Evolutionary conservation across 2,113 vertebrate species (phyloP).

Genomic region (Pycnonotus jocosus): DNA sequence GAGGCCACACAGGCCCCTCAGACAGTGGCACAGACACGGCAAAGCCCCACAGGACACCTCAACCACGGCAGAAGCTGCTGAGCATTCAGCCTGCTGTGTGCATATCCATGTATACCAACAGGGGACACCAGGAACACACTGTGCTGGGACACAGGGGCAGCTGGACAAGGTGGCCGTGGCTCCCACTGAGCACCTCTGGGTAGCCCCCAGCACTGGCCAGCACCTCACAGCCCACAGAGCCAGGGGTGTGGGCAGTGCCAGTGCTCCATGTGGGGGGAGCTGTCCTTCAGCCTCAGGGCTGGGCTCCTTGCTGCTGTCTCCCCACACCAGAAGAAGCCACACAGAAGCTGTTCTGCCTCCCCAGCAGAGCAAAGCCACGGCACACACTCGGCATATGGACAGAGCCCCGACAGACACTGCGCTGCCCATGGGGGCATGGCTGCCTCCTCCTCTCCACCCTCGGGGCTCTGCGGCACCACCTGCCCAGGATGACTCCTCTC

Average conservation of each 20-base stretch:
- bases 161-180: neutral
- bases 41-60: conserved; percentile 5
- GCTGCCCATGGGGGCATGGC: neutral
- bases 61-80: neutral
- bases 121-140: neutral
- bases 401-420: neutral
- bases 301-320: neutral
- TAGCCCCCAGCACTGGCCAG: neutral
- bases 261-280: rapidly evolving
- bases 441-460: neutral
- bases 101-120: neutral
- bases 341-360: neutral
- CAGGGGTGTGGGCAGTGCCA: rapidly evolving
- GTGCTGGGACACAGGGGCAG: neutral
- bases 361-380: neutral
- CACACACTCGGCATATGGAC: neutral
- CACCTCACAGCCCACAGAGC: neutral
- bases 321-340: rapidly evolving
- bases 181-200: neutral
- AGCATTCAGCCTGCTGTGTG: neutral
- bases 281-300: neutral
- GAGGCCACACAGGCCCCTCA: neutral
- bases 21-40: neutral
- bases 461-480: neutral
- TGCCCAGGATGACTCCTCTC: neutral